phyloP scores from a whole-genome alignment of 2,888 invertebrate genomes.

The Lasioglossum zephyrum region DNA sequence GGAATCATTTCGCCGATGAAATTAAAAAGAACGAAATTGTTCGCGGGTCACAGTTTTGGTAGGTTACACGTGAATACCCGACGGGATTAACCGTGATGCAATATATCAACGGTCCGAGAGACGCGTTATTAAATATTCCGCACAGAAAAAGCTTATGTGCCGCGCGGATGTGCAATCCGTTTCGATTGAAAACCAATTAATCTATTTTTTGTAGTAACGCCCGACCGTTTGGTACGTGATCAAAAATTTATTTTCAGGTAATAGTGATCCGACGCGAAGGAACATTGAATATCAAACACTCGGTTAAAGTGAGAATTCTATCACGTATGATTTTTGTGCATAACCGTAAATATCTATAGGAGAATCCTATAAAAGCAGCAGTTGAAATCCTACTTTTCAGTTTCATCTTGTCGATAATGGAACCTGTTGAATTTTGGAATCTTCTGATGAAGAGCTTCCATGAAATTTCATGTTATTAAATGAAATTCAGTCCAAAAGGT shows the following conservation, averaged over 20 bases:
- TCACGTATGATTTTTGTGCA: neutral
- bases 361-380: neutral
- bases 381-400: neutral
- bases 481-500: neutral
- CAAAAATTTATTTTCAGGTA: neutral
- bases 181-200: constrained; percentile 1
- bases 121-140: constrained; percentile 1
- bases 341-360: neutral
- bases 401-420: neutral
- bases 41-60: neutral
- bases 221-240: neutral
- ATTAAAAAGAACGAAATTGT: constrained; percentile 6
- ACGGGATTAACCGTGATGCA: constrained; percentile 7
- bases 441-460: neutral
- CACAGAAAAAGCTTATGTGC: neutral
- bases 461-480: neutral
- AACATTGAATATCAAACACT: no score
- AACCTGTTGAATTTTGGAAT: neutral
- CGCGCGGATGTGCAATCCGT: neutral
- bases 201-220: neutral
- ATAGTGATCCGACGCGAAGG: neutral
- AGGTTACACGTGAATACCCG: neutral
- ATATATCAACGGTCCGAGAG: neutral
- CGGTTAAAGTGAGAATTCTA: neutral
- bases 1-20: neutral